These are phyloP conservation scores for Scotopteryx bipunctaria DNA, from an alignment of 2,888 invertebrate species.

Conservation along the genomic window DNA sequence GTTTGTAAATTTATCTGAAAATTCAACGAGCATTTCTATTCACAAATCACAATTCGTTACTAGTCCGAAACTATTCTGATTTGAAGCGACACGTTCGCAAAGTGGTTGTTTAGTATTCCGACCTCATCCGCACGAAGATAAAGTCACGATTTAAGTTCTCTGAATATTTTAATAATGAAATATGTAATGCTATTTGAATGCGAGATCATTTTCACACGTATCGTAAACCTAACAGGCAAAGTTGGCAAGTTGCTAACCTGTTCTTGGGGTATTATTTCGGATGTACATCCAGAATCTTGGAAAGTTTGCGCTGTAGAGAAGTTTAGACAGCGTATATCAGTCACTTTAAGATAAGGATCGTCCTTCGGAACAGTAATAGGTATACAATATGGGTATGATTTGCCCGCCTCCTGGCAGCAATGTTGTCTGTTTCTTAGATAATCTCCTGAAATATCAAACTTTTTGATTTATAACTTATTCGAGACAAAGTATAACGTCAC, in stretches of 20 bases:
- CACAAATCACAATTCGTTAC: constrained; percentile 32
- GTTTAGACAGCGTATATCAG: constrained; percentile 67
- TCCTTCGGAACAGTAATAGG: constrained; percentile 61
- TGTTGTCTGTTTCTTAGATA: constrained; percentile 51
- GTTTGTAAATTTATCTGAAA: constrained; percentile 68
- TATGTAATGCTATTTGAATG: constrained; percentile 41
- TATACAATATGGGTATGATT: constrained; percentile 54
- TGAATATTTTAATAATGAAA: constrained; percentile 47
- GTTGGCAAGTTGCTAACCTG: constrained; percentile 51
- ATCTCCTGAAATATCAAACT: constrained; percentile 62
- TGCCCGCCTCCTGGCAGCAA: constrained; percentile 55
- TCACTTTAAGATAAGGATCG: constrained; percentile 67
- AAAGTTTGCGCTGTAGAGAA: constrained; percentile 70
- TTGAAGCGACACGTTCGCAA: constrained; percentile 26
- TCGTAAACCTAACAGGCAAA: constrained; percentile 36
- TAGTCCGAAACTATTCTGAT: constrained; percentile 30
- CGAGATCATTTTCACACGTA: constrained; percentile 45
- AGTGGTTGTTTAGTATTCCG: constrained; percentile 41
- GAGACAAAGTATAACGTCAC: too few relatives aligned
- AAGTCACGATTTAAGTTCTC: constrained; percentile 45
- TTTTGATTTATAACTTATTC: too few relatives aligned
- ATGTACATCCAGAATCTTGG: constrained; percentile 62
- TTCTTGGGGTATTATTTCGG: constrained; percentile 55
- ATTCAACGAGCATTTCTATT: constrained; percentile 19
- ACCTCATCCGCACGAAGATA: constrained; percentile 30